Evolutionary conservation across 1,140 invertebrate genomes (phyloP), one percentile per base, ranked within the genome.

Genomic region (Scaptomyza pallida): DNA sequence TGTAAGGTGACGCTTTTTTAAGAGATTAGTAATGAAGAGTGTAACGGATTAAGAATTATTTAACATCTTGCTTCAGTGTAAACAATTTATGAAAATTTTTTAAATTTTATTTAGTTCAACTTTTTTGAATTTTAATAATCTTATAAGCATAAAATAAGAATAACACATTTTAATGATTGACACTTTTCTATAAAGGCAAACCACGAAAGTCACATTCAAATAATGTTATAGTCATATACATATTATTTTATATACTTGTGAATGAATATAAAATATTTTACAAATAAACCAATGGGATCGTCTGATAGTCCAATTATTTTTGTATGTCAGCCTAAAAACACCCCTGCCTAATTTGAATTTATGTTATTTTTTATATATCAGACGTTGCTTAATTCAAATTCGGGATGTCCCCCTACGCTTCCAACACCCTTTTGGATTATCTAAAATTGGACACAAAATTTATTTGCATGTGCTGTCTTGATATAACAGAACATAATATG

Each of bases 391-490:
- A 44, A 19, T 51, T n/a, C 10, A 12, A 30, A 50, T 33, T 50
- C 12, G 15, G 10, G 2, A 13, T 50, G 10, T 23, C 19, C 45
- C 23, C 13, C 23, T 30, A 8, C 15, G 33, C 33, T n/a, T 12
- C 12, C 33, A 12, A 52, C 16, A 51, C 26, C 10, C 47, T 13
- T 47, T 30, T 37, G 12, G 8, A 16, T 33, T 8, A 30, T 9
- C 50, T 33, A 16, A 52, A 52, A 52, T 52, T 33, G 50, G 30
- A 37, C 50, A 52, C 35, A 16, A 35, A 52, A 52, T 52, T 51
- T 51, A 52, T 52, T n/a, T n/a, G n/a, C n/a, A 19, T 52, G 30
- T 33, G 30, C 30, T 33, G 10, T 35, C 33, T 35, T 35, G 33
- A 35, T 35, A 12, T 35, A 35, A 26, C 10, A 35, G 30, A 35